Evolutionary conservation across 2,113 vertebrate species (phyloP), one percentile per base, ranked within the genome.

Genomic region (Tenrec ecaudatus): DNA sequence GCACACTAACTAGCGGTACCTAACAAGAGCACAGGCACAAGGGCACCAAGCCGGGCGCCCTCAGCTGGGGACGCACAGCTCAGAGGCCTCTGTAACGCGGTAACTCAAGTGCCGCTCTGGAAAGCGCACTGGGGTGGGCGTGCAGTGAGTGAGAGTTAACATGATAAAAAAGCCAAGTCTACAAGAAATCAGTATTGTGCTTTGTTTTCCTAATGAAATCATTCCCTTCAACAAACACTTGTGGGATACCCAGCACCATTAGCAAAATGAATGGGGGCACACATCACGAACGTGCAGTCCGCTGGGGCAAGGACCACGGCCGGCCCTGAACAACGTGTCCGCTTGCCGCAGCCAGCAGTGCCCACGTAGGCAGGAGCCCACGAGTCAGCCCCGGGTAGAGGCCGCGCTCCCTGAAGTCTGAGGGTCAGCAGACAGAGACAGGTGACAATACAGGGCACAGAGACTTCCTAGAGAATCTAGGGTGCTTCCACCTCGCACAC

Each of bases 401-500:
- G 23, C 68, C 33, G 60, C 43, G 58, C 38, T 85, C 76, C 87
- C 64, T 25, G 58, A 33, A 33, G 57, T 23, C 62, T 19, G 2
- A 27, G 17, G 16, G 38, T 10, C 36, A 6, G 71, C 5, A 53
- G 58, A 23, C 33, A 80, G 1, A 1, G 19, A 20, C 69, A 57
- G n/a, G 47, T 19, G 71, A 77, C 19, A 4, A 79, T 0, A 10
- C 23, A 69, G 25, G 16, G 6, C 1, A 29, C 8, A 8, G 7
- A 8, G 43, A 2, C 43, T 31, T 17, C 5, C 71, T 60, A 36
- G 53, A 85, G 60, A 73, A 22, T 6, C 62, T 47, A 31, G 58
- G 73, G 94, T 29, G 60, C 81, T 29, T 91, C 93, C 47, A 68
- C 36, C 76, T 68, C 86, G 88, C 43, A 80, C 85, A 71, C 92